These are phyloP conservation scores for Lasius fuliginosus DNA, from an alignment of 2,888 invertebrate genomes.

Conservation along the genomic window DNA sequence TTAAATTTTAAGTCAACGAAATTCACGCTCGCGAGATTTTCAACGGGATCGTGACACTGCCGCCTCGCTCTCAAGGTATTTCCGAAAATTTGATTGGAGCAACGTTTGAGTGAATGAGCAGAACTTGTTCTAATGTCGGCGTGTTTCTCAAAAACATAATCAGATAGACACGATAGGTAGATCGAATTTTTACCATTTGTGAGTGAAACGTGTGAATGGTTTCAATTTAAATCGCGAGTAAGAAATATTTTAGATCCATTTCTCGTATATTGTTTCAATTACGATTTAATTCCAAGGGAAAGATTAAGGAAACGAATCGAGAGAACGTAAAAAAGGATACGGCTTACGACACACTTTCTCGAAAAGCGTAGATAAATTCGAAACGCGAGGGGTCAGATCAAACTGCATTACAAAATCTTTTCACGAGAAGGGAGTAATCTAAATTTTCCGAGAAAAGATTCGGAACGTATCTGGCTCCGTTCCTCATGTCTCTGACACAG, in stretches of 20 bases:
- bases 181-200: background rate
- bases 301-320: background rate
- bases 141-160: slow-evolving; percentile 32
- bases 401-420: background rate
- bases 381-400: background rate
- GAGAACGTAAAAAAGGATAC: background rate
- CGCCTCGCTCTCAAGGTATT: background rate
- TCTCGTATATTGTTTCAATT: background rate
- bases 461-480: background rate
- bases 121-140: slow-evolving; percentile 25
- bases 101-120: slow-evolving; percentile 36
- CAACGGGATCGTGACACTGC: slow-evolving; percentile 22
- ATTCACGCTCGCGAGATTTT: slow-evolving; percentile 40
- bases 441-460: background rate
- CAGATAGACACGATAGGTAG: slow-evolving; percentile 13
- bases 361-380: background rate
- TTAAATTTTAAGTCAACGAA: slow-evolving; percentile 42
- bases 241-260: slow-evolving; percentile 6
- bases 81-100: slow-evolving; percentile 10
- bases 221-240: slow-evolving; percentile 21
- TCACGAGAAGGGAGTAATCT: background rate
- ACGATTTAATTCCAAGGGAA: background rate
- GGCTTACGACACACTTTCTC: background rate
- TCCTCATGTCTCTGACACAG: slow-evolving; percentile 11
- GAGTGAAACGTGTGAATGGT: background rate